phyloP scores from a whole-genome alignment of 2,797 vertebrate species.

The Rhadinocentrus ornatus region DNA sequence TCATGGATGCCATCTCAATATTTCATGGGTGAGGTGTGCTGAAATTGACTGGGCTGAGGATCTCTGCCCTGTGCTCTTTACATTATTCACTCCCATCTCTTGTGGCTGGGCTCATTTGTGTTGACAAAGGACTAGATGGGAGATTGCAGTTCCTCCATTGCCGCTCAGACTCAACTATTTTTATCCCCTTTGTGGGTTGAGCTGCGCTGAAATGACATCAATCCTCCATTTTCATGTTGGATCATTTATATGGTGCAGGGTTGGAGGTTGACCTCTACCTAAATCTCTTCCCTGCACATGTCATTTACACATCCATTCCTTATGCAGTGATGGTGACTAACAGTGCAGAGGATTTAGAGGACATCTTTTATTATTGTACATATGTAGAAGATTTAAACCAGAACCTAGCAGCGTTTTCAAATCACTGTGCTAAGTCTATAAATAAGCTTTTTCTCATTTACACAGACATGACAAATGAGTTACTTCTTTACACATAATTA shows the following conservation, averaged over 20 bases:
- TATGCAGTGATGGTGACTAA: neutral
- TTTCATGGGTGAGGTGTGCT: conserved; percentile 64
- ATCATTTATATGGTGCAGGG: conserved; percentile 63
- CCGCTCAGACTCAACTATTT: conserved; percentile 63
- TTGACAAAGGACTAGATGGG: conserved; percentile 76
- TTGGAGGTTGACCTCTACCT: conserved; percentile 48
- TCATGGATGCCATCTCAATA: conserved; percentile 64
- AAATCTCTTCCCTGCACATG: conserved; percentile 35
- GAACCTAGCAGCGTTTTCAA: neutral
- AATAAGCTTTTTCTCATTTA: neutral
- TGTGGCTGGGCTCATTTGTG: conserved; percentile 71
- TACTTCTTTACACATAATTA: neutral
- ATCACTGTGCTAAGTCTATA: neutral
- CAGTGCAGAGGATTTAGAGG: neutral
- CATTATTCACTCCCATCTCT: conserved; percentile 78
- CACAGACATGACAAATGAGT: neutral
- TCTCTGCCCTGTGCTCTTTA: conserved; percentile 50
- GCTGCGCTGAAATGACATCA: conserved; percentile 49
- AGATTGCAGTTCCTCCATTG: conserved; percentile 57
- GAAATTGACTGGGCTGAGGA: conserved; percentile 54
- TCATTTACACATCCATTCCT: conserved; percentile 23
- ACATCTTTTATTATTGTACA: neutral
- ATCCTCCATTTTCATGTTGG: conserved; percentile 65
- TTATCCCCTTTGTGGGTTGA: conserved; percentile 45
- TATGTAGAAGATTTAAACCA: neutral